phyloP scores from a whole-genome alignment of 2,888 invertebrate species.

The Ischnus inquisitorius region DNA sequence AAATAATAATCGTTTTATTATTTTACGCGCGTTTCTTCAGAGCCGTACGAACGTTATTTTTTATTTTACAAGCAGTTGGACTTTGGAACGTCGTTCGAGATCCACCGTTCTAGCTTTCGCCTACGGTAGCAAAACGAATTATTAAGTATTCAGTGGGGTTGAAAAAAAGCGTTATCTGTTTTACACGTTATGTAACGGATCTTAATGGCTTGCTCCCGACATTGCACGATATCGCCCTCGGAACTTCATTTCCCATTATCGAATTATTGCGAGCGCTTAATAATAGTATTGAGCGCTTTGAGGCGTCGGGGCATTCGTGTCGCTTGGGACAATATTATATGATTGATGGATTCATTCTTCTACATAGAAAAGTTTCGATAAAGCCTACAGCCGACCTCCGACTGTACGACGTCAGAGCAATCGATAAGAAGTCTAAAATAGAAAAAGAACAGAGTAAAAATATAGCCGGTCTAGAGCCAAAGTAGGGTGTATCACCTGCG shows the following conservation, averaged over 20 bases:
- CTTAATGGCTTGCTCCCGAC: background rate
- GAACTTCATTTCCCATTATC: background rate
- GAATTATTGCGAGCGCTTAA: background rate
- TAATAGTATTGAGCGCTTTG: too few relatives aligned
- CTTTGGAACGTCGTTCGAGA: background rate
- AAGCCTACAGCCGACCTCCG: background rate
- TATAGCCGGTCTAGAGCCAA: background rate
- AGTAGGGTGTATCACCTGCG: background rate
- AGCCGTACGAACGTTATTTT: background rate
- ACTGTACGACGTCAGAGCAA: background rate
- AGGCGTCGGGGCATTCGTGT: background rate
- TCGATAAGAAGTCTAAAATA: background rate
- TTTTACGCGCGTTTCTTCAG: too few relatives aligned
- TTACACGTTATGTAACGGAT: background rate
- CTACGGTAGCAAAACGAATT: background rate
- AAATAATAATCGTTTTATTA: background rate
- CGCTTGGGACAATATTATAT: background rate
- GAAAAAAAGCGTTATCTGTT: background rate
- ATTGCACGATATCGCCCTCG: background rate
- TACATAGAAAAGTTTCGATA: background rate
- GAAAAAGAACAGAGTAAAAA: background rate
- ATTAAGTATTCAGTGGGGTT: background rate
- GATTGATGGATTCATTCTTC: slow-evolving; percentile 2
- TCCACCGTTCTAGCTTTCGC: background rate
- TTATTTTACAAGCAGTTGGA: background rate